Percentiles rank a stretch among this genome's conserved stretches.
Evolutionary conservation across 2,113 vertebrate genomes (phyloP).

Genomic region (Aegypius monachus): DNA sequence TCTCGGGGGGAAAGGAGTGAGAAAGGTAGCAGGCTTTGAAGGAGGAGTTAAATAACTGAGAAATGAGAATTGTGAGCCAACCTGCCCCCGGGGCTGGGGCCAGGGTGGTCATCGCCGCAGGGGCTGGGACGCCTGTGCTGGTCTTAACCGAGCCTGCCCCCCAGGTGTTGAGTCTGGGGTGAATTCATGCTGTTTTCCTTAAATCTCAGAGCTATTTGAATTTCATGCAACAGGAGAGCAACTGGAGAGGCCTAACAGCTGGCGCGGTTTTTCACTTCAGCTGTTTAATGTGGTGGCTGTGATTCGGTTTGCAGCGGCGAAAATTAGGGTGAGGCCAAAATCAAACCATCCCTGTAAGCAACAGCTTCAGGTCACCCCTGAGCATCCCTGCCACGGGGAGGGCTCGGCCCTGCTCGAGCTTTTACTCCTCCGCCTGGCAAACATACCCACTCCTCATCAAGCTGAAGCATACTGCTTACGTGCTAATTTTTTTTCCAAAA

Average conservation of each 20-base stretch:
- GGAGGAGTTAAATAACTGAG: neutral
- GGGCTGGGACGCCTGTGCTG: neutral
- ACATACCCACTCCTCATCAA: neutral
- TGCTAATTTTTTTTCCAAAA: neutral
- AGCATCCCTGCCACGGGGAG: neutral
- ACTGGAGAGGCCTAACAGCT: neutral
- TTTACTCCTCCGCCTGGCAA: neutral
- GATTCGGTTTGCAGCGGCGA: fast-evolving
- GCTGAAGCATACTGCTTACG: neutral
- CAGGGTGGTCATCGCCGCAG: fast-evolving
- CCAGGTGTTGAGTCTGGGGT: neutral
- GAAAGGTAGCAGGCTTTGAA: neutral
- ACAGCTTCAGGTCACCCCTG: neutral
- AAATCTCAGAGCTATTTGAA: neutral
- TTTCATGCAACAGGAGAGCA: neutral
- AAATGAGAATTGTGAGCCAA: neutral
- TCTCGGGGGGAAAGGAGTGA: neutral
- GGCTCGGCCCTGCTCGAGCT: neutral
- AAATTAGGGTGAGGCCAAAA: neutral
- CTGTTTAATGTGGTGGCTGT: neutral
- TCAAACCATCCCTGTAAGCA: neutral
- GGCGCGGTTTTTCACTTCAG: neutral
- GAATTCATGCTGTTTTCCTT: neutral
- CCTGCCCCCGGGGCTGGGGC: neutral
- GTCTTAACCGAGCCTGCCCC: neutral